These are phyloP conservation scores for Oedothorax gibbosus DNA, from an alignment of 1,140 invertebrate genomes.

Conservation along the genomic window DNA sequence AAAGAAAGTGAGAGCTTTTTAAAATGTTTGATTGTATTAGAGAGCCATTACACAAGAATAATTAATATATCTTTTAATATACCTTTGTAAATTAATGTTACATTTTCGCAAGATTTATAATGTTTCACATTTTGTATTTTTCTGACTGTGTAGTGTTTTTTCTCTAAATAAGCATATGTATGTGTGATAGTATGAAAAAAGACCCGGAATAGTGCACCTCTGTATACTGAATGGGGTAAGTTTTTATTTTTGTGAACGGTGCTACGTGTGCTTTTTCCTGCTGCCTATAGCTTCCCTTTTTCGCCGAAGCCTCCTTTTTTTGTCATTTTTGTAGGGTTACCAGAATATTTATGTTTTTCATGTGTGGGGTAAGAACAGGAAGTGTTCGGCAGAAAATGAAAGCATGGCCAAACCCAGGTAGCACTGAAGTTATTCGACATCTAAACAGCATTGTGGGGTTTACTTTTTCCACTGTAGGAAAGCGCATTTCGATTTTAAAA, in stretches of 20 bases:
- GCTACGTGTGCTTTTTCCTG: slow-evolving; percentile 56
- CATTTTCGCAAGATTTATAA: slow-evolving; percentile 62
- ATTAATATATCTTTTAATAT: slow-evolving; percentile 63
- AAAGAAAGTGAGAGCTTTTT: slow-evolving; percentile 58
- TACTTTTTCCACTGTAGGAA: too few species aligned
- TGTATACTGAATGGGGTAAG: slow-evolving; percentile 53
- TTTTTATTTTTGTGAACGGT: slow-evolving; percentile 60
- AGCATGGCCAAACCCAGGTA: slow-evolving; percentile 27
- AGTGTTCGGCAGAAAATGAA: slow-evolving; percentile 54
- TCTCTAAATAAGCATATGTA: slow-evolving; percentile 59
- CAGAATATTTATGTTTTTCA: slow-evolving; percentile 31
- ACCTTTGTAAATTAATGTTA: slow-evolving; percentile 62
- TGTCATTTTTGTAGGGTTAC: slow-evolving; percentile 3
- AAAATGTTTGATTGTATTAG: slow-evolving; percentile 60
- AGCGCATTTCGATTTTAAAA: too few species aligned
- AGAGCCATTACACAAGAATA: slow-evolving; percentile 55
- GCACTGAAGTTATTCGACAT: too few species aligned
- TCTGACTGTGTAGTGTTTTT: slow-evolving; percentile 61
- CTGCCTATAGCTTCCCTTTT: slow-evolving; percentile 53
- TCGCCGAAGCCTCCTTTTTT: slow-evolving; percentile 46
- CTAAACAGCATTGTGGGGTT: too few species aligned
- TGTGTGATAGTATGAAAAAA: slow-evolving; percentile 45
- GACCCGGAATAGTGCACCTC: slow-evolving; percentile 42
- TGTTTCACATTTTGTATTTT: slow-evolving; percentile 62
- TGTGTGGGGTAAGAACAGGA: slow-evolving; percentile 10